phyloP scores from a whole-genome alignment of 2,113 vertebrate genomes.

The Mungos mungo region DNA sequence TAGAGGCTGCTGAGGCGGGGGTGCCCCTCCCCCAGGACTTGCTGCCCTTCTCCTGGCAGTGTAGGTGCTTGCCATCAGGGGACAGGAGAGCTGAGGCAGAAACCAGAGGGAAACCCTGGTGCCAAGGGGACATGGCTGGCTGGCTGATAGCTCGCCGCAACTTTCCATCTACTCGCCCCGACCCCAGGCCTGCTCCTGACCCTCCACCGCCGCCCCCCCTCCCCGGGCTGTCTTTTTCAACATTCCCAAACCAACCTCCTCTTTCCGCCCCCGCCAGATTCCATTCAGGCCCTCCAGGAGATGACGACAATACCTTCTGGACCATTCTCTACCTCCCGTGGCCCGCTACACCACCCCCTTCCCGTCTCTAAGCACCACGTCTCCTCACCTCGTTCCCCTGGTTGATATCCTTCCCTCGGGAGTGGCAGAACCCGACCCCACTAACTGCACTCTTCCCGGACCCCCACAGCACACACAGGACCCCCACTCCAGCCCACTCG shows the following conservation, averaged over 20 bases:
- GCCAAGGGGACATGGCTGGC: neutral
- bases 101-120: neutral
- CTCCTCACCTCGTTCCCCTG: neutral
- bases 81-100: neutral
- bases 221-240: neutral
- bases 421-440: neutral
- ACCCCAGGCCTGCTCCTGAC: too few species aligned
- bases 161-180: accelerated
- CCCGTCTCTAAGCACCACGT: accelerated
- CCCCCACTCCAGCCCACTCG: neutral
- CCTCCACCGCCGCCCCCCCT: too few species aligned
- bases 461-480: too few species aligned
- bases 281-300: neutral
- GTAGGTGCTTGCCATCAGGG: neutral
- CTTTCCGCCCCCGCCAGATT: neutral
- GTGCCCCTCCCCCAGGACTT: neutral
- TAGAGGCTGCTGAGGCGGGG: neutral
- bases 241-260: neutral
- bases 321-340: neutral
- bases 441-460: neutral
- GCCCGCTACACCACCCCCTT: too few species aligned
- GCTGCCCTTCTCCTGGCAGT: neutral
- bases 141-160: neutral
- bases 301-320: neutral
- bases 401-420: neutral